A percentile compares a stretch with the other conserved stretches of the same genome.
These are phyloP conservation scores for Rhopalosiphum nymphaeae DNA, from an alignment of 2,888 invertebrate genomes.

Conservation along the genomic window DNA sequence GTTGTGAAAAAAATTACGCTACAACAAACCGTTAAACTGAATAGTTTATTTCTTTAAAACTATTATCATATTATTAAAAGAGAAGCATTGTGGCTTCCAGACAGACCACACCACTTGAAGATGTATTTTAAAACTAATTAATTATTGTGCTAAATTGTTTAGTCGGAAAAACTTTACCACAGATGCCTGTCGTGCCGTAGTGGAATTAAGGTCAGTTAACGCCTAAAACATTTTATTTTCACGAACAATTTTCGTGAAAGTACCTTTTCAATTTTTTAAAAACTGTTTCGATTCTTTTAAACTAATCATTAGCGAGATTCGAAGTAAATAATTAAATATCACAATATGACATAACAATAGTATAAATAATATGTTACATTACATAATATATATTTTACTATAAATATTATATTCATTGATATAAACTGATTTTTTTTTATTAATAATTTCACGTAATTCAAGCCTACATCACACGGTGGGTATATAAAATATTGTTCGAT, in stretches of 20 bases:
- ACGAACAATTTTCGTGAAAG: not conserved
- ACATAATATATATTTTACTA: not conserved
- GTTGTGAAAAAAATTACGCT: not conserved
- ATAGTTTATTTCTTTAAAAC: not conserved
- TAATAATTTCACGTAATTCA: not conserved
- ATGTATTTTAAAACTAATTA: constrained; percentile 26
- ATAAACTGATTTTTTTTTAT: not conserved
- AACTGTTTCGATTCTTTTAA: not conserved
- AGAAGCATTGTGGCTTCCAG: not conserved
- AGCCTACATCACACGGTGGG: not conserved
- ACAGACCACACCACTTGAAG: not conserved
- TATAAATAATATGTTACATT: not conserved
- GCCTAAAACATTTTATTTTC: not conserved
- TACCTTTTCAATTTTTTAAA: not conserved
- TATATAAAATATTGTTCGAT: not conserved
- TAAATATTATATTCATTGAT: not conserved
- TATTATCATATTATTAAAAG: not conserved
- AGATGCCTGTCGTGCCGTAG: not conserved
- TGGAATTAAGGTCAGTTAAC: not conserved
- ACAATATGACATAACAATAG: not conserved
- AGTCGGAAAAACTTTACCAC: not conserved
- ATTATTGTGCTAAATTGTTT: not conserved
- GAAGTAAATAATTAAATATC: not conserved
- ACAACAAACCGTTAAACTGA: not conserved
- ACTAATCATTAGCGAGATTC: not conserved